Base-by-base conservation (phyloP, 2,888 invertebrate genomes). In the Oasisia sp. region DNA sequence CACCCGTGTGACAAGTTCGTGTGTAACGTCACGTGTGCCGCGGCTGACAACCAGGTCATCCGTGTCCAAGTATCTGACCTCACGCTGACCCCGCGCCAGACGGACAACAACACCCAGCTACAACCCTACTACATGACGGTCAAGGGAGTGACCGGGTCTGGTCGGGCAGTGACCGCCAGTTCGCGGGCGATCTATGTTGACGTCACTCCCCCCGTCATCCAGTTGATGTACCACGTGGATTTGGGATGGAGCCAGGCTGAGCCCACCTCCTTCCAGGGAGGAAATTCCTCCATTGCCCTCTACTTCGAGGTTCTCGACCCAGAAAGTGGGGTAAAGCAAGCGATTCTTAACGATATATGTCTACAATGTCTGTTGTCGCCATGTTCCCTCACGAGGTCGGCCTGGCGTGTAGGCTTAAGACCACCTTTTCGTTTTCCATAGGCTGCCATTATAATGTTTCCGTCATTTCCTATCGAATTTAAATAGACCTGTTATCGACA, bases 71-170 rank as follows among this genome's bases (percentile, higher is more conserved):
- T 74, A 5, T 74, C 74, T 27, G 74, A 27, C 74, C 27, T 74
- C 4, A 74, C 74, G 0, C 27, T 74, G 74, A n/a, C 19, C 27
- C 74, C 74, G 7, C 74, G 19, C 1, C 19, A n/a, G 74, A 74
- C n/a, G 27, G n/a, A n/a, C 27, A 74, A 74, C 74, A 7, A 74
- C 7, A 74, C 74, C 3, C 74, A n/a, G 7, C 74, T 74, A 74
- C 74, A 74, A n/a, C 74, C 74, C 74, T 74, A 74, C 74, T 74
- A 74, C n/a, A 27, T 74, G 27, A 74, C 74, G 74, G 74, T 74
- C 74, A 74, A 74, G 74, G 74, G 27, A n/a, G 27, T 90, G 32
- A 90, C 90, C 14, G 90, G 90, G 90, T 90, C 90, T 27, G 90
- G 90, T 32, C 90, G 90, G 27, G n/a, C 32, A 19, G 90, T 90